These are phyloP conservation scores for Cephus nigrinus DNA, from an alignment of 2,888 invertebrate species.

Conservation along the genomic window DNA sequence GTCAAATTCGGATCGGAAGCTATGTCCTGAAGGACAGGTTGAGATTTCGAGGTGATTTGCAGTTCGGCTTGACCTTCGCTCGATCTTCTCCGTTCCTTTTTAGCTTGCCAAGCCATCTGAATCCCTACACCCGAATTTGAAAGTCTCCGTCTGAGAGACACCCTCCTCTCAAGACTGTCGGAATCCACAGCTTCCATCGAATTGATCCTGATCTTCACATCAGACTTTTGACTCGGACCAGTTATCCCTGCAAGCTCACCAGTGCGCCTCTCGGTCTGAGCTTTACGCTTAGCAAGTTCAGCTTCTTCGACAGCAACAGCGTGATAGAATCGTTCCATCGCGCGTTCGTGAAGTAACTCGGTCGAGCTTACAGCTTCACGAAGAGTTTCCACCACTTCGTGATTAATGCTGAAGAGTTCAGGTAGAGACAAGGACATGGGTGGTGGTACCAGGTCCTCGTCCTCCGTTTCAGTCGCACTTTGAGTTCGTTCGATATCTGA, in stretches of 20 bases:
- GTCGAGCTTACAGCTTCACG: slow-evolving; percentile 84
- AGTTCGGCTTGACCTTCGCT: slow-evolving; percentile 56
- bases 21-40: slow-evolving; percentile 29
- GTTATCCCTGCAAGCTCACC: slow-evolving; percentile 47
- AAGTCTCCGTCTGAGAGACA: slow-evolving; percentile 66
- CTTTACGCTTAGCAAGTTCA: slow-evolving; percentile 59
- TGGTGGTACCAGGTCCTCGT: slow-evolving; percentile 79
- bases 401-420: slow-evolving; percentile 74
- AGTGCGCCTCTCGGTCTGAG: slow-evolving; percentile 48
- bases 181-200: slow-evolving; percentile 68
- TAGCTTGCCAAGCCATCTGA: slow-evolving; percentile 50
- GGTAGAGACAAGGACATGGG: slow-evolving; percentile 86
- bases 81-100: slow-evolving; percentile 49
- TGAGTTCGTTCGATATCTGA: slow-evolving; percentile 1
- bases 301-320: slow-evolving; percentile 81
- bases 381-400: slow-evolving; percentile 69
- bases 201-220: slow-evolving; percentile 68
- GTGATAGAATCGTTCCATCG: slow-evolving; percentile 84
- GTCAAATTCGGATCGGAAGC: slow-evolving; percentile 58
- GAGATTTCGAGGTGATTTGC: slow-evolving; percentile 27
- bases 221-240: slow-evolving; percentile 21
- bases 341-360: slow-evolving; percentile 83
- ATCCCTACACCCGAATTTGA: slow-evolving; percentile 67
- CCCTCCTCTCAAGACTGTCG: slow-evolving; percentile 65
- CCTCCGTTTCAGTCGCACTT: slow-evolving; percentile 47